Conservation (phyloP, 2,113 vertebrate genomes). For the Tricholaema leucomelas region DNA sequence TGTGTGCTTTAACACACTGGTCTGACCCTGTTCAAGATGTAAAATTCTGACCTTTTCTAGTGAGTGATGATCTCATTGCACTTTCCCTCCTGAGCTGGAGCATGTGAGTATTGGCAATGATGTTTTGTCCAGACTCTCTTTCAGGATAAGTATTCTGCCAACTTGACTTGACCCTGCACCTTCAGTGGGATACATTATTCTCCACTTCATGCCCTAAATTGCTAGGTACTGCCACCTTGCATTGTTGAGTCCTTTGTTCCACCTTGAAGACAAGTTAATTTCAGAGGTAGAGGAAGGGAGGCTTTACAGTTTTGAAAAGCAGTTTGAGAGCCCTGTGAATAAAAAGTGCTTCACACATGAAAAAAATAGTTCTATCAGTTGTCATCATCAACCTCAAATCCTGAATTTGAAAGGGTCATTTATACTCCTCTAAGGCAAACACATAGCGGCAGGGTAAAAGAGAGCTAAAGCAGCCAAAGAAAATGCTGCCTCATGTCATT, state of each 20-base stretch:
- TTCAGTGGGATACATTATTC: background rate
- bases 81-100: background rate
- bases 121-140: background rate
- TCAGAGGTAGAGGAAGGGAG: background rate
- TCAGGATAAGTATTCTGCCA: background rate
- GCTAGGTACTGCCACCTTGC: background rate
- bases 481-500: background rate
- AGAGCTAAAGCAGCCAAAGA: background rate
- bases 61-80: background rate
- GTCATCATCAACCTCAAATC: background rate
- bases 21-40: background rate
- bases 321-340: background rate
- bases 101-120: background rate
- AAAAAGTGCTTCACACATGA: constrained; percentile 5
- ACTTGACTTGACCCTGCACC: background rate
- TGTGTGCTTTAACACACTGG: background rate
- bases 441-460: accelerated
- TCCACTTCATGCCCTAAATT: background rate
- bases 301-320: background rate
- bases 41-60: constrained; percentile 5
- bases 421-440: background rate
- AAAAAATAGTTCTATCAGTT: constrained; percentile 31
- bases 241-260: constrained; percentile 1
- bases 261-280: background rate
- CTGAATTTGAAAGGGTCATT: constrained; percentile 35